Evolutionary conservation across 1,140 invertebrate species (phyloP).

Genomic region (Drosophila cardini): DNA sequence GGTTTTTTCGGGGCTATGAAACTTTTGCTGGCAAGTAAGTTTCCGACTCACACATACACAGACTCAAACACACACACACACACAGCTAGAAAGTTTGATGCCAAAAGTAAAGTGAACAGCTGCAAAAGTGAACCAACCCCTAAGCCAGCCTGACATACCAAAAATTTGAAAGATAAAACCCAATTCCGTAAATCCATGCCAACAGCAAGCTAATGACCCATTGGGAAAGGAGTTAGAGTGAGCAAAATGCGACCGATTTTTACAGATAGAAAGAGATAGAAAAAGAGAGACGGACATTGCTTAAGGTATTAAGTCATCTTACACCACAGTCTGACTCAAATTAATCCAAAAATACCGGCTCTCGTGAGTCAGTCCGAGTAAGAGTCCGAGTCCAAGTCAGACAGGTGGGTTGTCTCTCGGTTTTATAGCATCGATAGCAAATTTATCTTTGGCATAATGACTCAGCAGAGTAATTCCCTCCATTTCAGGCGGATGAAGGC

Average conservation of each 20-base stretch:
- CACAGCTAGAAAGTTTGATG: constrained; percentile 43
- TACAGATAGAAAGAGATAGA: constrained; percentile 36
- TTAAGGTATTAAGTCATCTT: constrained; percentile 73
- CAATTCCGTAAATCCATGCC: constrained; percentile 65
- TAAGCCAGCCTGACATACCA: constrained; percentile 49
- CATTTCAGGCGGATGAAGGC: constrained; percentile 27
- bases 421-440: constrained; percentile 16
- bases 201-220: constrained; percentile 21
- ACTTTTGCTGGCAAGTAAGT: constrained; percentile 69
- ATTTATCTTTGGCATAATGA: constrained; percentile 34
- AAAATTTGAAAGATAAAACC: constrained; percentile 55
- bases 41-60: constrained; percentile 59
- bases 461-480: constrained; percentile 53
- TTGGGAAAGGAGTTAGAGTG: not conserved
- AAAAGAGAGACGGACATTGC: constrained; percentile 55
- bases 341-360: constrained; percentile 67
- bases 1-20: constrained; percentile 62
- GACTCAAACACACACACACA: constrained; percentile 35
- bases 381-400: constrained; percentile 29
- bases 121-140: constrained; percentile 61
- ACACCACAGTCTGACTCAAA: constrained; percentile 19
- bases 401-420: constrained; percentile 51
- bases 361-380: constrained; percentile 51
- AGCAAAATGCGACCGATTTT: constrained; percentile 41
- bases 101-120: constrained; percentile 43